These are phyloP conservation scores for Ciona savignyi DNA, from an alignment of 23 tunicate genomes.

Conservation along the genomic window DNA sequence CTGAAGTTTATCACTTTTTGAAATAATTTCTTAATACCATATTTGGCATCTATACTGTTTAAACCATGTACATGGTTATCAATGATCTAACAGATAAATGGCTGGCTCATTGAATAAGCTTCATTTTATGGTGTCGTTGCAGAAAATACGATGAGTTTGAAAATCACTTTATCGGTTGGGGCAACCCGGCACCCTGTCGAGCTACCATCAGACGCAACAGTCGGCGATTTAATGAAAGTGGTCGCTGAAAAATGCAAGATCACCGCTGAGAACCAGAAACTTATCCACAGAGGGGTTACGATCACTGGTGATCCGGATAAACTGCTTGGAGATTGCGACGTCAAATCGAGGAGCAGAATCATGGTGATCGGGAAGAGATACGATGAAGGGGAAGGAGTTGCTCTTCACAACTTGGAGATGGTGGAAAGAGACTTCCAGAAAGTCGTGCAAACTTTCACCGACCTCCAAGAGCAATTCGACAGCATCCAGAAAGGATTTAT, in stretches of 20 bases:
- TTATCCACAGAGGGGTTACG: constrained; percentile 44
- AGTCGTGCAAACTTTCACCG: neutral
- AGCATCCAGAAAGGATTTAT: constrained; percentile 43
- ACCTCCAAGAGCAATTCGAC: constrained; percentile 13
- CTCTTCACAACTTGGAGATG: constrained; percentile 18
- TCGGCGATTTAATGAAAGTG: constrained; percentile 19
- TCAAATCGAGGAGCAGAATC: constrained; percentile 26
- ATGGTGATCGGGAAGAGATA: constrained; percentile 62
- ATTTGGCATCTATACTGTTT: too few species aligned
- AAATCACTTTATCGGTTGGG: constrained; percentile 25
- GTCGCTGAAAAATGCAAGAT: constrained; percentile 23
- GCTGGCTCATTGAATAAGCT: too few species aligned
- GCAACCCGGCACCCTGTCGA: constrained; percentile 18
- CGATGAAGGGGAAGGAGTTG: constrained; percentile 41
- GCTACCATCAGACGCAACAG: constrained; percentile 3
- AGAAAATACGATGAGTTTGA: too few species aligned
- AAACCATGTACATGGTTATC: too few species aligned
- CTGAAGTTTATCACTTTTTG: too few species aligned
- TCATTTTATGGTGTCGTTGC: too few species aligned
- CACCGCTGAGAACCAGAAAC: constrained; percentile 30
- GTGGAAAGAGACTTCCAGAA: constrained; percentile 18
- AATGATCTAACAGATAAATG: too few species aligned
- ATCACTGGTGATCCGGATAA: constrained; percentile 41
- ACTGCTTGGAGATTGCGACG: constrained; percentile 14
- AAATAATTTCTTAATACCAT: too few species aligned